These are phyloP conservation scores for Rhadina sibilatrix DNA, from an alignment of 2,113 vertebrate genomes.

Conservation along the genomic window DNA sequence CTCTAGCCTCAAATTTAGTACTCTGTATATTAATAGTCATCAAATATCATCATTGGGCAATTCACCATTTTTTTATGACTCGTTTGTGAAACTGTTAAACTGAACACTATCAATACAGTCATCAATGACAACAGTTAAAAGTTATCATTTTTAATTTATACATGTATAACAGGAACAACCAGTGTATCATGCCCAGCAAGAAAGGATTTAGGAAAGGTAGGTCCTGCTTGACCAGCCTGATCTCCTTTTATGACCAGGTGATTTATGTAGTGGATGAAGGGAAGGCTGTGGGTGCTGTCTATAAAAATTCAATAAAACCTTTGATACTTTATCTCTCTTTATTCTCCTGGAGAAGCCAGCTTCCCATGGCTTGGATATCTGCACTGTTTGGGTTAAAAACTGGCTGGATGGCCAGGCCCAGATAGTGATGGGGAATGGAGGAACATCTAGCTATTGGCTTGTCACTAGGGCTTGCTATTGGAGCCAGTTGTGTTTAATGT, in stretches of 20 bases:
- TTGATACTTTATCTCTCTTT: background rate
- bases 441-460: background rate
- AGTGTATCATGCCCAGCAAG: background rate
- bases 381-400: background rate
- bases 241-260: background rate
- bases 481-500: too few species aligned
- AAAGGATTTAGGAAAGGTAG: background rate
- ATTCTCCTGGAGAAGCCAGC: background rate
- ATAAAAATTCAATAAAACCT: background rate
- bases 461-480: too few species aligned
- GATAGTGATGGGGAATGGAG: background rate
- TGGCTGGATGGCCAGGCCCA: background rate
- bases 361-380: background rate
- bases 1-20: background rate
- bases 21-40: background rate
- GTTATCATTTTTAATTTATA: background rate
- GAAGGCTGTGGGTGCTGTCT: background rate
- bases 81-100: background rate
- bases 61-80: background rate
- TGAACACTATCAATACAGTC: background rate
- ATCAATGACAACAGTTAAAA: background rate
- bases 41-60: background rate
- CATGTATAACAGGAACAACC: background rate
- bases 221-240: background rate
- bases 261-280: background rate